Evolutionary conservation across 2,113 vertebrate species (phyloP), one percentile per base, ranked within the genome.

Genomic region (Myotis davidii): DNA sequence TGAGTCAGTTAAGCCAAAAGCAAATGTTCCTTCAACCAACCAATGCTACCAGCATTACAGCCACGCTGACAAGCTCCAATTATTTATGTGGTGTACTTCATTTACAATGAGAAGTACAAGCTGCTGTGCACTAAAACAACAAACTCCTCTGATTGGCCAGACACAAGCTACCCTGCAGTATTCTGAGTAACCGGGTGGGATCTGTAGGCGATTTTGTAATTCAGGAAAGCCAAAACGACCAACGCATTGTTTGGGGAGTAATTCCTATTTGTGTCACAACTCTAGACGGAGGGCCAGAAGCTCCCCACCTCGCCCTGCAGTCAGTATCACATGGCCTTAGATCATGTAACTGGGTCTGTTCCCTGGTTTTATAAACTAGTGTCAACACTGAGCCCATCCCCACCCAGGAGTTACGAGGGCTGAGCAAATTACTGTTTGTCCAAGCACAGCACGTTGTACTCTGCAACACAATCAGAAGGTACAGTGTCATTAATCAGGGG

Each of bases 1-100:
- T 95, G 97, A 98, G 85, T 96, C 96, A 76, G 92, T 94, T 95
- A 95, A 95, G 88, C 85, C 95, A 76, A 95, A 94, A 96, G 82
- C 90, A 94, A 97, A 97, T 73, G 94, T 96, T 93, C 85, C 77
- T 67, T 90, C 84, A 88, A 85, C 84, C 79, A 89, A 85, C 56
- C 78, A 94, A 32, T 8, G 70, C 61, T 48, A 78, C 85, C n/a
- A 1, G 0, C 61, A 50, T 96, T 82, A 76, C 4, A 88, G 17
- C 56, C 65, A 88, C 54, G 52, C 37, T 13, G 20, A 96, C 72
- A 91, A 76, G 54, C 32, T 85, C 73, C 85, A 64, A 42, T 70
- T 79, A 94, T 77, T 91, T 83, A 77, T 16, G 50, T 61, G 74
- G 88, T 10, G 25, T 7, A 54, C 42, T 87, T 94, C 65, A 45